phyloP scores from a whole-genome alignment of 1,140 invertebrate species.

The Chrysomallon squamiferum region DNA sequence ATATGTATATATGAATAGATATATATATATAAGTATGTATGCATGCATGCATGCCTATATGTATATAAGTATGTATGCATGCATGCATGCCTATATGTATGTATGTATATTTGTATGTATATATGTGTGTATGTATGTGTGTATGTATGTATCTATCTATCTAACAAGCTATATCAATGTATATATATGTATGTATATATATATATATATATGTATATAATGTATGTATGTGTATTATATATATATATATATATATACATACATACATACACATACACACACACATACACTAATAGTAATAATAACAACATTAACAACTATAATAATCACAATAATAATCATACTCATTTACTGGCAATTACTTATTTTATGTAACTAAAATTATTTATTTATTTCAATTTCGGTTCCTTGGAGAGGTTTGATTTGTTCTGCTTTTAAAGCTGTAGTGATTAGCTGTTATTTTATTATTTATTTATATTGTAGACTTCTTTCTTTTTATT shows the following conservation, averaged over 20 bases:
- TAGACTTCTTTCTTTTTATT: no score
- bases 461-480: no score
- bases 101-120: background rate
- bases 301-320: no score
- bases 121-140: background rate
- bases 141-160: background rate
- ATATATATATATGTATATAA: background rate
- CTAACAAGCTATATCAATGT: background rate
- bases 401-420: no score
- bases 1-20: background rate
- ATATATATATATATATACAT: background rate
- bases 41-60: background rate
- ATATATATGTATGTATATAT: slow-evolving; percentile 5
- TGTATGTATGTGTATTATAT: background rate
- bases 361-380: no score
- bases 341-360: no score
- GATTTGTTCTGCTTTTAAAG: no score
- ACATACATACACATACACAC: no score
- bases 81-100: background rate
- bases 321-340: no score
- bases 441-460: no score
- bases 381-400: no score
- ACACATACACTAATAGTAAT: no score
- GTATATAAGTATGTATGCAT: background rate
- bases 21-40: background rate